Conservation (phyloP, 2,113 vertebrate genomes). For the Burhinus bistriatus region DNA sequence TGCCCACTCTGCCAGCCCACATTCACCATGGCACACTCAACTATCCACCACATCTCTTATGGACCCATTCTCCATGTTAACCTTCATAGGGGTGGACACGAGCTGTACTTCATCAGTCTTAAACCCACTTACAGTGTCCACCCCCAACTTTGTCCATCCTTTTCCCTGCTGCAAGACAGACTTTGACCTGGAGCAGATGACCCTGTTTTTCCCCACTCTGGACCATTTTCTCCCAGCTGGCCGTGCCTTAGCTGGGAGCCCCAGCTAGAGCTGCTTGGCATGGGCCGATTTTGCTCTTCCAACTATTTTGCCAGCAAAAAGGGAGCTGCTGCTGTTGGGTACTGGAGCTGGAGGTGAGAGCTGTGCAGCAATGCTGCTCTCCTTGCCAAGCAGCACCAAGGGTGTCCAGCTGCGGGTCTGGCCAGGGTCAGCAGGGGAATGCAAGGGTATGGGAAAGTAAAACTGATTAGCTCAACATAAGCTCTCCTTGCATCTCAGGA, state of each 20-base stretch:
- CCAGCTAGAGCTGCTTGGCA: background rate
- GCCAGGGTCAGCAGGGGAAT: background rate
- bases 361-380: background rate
- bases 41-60: background rate
- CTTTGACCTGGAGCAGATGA: background rate
- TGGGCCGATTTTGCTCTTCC: background rate
- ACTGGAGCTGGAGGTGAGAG: background rate
- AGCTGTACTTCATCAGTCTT: background rate
- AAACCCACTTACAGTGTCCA: background rate
- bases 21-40: rapidly evolving
- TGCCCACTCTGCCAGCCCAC: background rate
- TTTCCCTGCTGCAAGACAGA: background rate
- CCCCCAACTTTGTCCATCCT: background rate
- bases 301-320: background rate
- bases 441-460: background rate
- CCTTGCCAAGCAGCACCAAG: background rate
- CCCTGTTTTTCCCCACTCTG: background rate
- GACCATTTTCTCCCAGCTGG: background rate
- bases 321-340: background rate
- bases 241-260: background rate
- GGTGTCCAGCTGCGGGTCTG: background rate
- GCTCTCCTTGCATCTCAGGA: background rate
- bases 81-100: rapidly evolving
- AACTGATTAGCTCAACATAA: background rate
- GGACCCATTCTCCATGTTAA: background rate